Conservation (phyloP, 2,888 invertebrate genomes). For the Trachelus troglodyta region DNA sequence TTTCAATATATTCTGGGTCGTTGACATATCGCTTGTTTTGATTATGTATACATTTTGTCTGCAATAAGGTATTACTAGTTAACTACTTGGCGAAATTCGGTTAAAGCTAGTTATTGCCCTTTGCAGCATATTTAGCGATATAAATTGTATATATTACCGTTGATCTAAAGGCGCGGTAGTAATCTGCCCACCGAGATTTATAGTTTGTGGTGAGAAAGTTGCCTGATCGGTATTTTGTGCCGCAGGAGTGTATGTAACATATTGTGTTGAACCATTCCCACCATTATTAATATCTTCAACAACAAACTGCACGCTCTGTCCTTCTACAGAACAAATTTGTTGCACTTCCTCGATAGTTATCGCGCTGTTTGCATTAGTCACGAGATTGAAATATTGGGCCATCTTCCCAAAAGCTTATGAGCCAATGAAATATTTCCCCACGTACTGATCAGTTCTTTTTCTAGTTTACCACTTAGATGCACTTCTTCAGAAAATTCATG, state of each 20-base stretch:
- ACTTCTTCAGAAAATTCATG: not conserved
- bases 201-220: constrained; percentile 50
- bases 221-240: constrained; percentile 51
- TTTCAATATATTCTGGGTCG: constrained; percentile 38
- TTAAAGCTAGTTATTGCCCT: not conserved
- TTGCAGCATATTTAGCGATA: not conserved
- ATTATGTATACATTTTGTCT: constrained; percentile 61
- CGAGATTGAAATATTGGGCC: constrained; percentile 62
- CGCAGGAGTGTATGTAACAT: constrained; percentile 52
- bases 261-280: constrained; percentile 50
- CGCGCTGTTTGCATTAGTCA: constrained; percentile 57
- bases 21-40: constrained; percentile 50
- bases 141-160: constrained; percentile 51
- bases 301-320: constrained; percentile 57
- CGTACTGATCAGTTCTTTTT: not conserved
- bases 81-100: not conserved
- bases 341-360: constrained; percentile 56
- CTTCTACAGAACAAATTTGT: constrained; percentile 54
- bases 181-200: constrained; percentile 54
- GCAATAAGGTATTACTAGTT: constrained; percentile 33
- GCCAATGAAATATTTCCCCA: not conserved
- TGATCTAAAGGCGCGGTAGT: constrained; percentile 54
- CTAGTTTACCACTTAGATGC: not conserved
- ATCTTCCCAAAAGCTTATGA: constrained; percentile 30
- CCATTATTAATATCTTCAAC: constrained; percentile 58